These are phyloP conservation scores for Pontoporia blainvillei DNA, from an alignment of 2,113 vertebrate species.

Conservation along the genomic window DNA sequence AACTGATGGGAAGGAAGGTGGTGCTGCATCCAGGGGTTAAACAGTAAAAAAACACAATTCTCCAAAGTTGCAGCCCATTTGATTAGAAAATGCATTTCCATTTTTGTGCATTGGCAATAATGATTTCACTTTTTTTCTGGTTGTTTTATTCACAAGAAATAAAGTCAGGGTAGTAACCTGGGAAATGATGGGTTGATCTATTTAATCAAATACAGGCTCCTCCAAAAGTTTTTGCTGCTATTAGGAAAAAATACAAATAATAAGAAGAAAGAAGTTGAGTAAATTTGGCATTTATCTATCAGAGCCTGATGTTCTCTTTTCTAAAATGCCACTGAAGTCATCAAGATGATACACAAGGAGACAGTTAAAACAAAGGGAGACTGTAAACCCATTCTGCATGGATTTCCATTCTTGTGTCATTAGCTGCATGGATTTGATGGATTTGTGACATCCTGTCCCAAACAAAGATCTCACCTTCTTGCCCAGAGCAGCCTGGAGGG, in stretches of 20 bases:
- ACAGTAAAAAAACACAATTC: neutral
- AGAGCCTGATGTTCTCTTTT: neutral
- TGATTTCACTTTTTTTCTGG: neutral
- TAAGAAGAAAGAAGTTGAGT: neutral
- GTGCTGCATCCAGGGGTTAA: fast-evolving
- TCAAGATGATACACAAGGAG: too few relatives aligned
- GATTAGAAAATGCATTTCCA: too few relatives aligned
- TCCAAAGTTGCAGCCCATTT: neutral
- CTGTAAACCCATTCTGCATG: fast-evolving
- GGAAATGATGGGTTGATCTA: neutral
- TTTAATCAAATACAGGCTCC: neutral
- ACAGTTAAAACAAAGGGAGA: neutral
- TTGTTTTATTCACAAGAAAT: neutral
- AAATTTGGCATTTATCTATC: neutral
- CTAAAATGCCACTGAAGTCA: neutral
- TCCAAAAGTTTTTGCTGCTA: neutral
- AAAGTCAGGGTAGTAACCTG: neutral
- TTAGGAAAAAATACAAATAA: neutral
- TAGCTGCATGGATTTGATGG: fast-evolving
- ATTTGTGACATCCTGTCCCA: neutral
- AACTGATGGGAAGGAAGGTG: fast-evolving
- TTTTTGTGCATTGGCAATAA: neutral
- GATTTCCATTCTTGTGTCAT: neutral
- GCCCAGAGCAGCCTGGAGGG: neutral
- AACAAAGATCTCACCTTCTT: neutral